A percentile compares a stretch with the other conserved stretches of the same genome.
Evolutionary conservation across 2,888 invertebrate genomes (phyloP).

Genomic region (Steinernema scapterisci): DNA sequence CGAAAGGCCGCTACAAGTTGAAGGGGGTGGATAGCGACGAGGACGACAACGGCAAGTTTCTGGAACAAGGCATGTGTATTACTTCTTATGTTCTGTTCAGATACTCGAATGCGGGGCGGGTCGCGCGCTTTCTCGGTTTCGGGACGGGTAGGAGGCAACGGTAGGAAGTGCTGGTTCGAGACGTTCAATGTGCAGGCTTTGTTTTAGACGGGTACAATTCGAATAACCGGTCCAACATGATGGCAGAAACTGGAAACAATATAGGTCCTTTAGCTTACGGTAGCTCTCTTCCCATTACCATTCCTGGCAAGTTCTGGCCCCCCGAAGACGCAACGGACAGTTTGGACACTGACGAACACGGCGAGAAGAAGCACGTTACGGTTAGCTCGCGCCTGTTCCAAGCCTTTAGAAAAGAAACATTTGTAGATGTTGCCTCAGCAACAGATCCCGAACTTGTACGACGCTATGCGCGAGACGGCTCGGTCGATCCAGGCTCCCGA

Average conservation of each 20-base stretch:
- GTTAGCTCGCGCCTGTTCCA: no score
- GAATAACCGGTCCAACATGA: not conserved
- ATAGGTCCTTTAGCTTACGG: constrained; percentile 15
- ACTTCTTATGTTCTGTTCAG: no score
- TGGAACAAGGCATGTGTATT: no score
- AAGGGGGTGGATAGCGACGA: not conserved
- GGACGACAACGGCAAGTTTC: not conserved
- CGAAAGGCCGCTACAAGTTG: not conserved
- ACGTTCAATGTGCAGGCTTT: no score
- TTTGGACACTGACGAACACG: not conserved
- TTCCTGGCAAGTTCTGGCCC: constrained; percentile 3
- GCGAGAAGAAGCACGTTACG: not conserved
- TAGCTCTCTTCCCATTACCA: constrained; percentile 5
- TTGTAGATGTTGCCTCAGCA: not conserved
- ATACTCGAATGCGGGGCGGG: not conserved
- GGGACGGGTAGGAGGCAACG: constrained; percentile 1
- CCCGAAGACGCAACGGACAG: constrained; percentile 17
- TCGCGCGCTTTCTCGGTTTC: constrained; percentile 21
- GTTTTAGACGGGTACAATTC: constrained; percentile 11
- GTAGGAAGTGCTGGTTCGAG: no score
- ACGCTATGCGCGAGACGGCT: constrained; percentile 5
- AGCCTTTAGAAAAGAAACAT: not conserved
- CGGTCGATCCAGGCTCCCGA: constrained; percentile 21
- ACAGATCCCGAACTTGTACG: not conserved
- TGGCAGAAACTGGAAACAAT: not conserved